These are phyloP conservation scores for Folsomia manolachei DNA, from an alignment of 2,888 invertebrate genomes.

Conservation along the genomic window DNA sequence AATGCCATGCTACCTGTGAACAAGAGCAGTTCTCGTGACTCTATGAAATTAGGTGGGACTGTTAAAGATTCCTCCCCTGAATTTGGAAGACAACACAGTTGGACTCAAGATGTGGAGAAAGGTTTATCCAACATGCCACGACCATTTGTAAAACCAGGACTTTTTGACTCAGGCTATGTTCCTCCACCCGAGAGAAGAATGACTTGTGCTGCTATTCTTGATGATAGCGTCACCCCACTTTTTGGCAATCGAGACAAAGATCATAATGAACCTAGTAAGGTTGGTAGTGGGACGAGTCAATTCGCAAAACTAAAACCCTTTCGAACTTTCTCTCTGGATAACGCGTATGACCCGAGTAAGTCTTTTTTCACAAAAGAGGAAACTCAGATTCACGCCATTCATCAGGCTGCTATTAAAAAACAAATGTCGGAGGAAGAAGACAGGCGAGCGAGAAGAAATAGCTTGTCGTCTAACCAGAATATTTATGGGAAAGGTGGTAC, in stretches of 20 bases:
- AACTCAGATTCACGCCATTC: slow-evolving; percentile 54
- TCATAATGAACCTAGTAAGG: not conserved
- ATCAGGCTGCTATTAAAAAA: slow-evolving; percentile 56
- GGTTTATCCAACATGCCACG: slow-evolving; percentile 38
- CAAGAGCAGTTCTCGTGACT: not conserved
- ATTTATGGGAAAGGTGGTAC: slow-evolving; percentile 8
- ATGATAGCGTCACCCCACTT: slow-evolving; percentile 22
- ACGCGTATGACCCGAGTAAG: slow-evolving; percentile 53
- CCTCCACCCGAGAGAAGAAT: slow-evolving; percentile 38
- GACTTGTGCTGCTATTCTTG: slow-evolving; percentile 40
- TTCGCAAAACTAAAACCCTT: slow-evolving; percentile 45
- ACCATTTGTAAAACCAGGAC: slow-evolving; percentile 35
- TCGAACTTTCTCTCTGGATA: slow-evolving; percentile 49
- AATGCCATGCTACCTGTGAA: not conserved
- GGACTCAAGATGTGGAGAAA: slow-evolving; percentile 42
- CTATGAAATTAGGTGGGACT: not conserved
- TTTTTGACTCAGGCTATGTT: slow-evolving; percentile 25
- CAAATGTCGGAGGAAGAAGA: slow-evolving; percentile 54
- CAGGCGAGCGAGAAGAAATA: slow-evolving; percentile 46
- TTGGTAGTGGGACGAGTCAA: not conserved
- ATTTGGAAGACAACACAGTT: slow-evolving; percentile 16
- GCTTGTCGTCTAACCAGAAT: slow-evolving; percentile 29
- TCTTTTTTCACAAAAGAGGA: slow-evolving; percentile 54
- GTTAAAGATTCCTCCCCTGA: slow-evolving; percentile 4
- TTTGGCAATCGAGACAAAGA: slow-evolving; percentile 19